Percentiles rank a stretch among this genome's conserved stretches.
phyloP scores from a whole-genome alignment of 2,797 vertebrate species.

The Fistularia commersonii region DNA sequence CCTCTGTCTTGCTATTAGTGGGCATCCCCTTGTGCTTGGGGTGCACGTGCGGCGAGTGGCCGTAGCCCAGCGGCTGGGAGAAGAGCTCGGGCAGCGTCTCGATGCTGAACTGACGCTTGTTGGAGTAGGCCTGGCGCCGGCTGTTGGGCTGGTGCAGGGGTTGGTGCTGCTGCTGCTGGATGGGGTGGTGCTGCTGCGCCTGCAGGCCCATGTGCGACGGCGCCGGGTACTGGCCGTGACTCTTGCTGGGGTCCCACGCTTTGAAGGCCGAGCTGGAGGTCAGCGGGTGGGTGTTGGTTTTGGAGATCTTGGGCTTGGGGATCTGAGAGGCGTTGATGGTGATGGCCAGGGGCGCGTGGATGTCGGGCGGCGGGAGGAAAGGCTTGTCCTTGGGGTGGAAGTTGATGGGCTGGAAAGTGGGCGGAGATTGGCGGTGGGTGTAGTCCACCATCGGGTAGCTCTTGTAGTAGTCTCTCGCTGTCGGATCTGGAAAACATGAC shows the following conservation, averaged over 20 bases:
- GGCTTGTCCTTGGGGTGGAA: constrained; percentile 79
- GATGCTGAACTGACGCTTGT: constrained; percentile 83
- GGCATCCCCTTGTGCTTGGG: constrained; percentile 84
- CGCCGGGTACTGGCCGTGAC: constrained; percentile 64
- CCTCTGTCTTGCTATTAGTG: constrained; percentile 97
- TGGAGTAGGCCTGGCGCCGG: constrained; percentile 72
- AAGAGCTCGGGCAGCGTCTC: constrained; percentile 87
- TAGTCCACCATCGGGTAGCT: constrained; percentile 79
- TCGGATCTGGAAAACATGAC: constrained; percentile 68
- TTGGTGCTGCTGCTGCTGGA: constrained; percentile 60
- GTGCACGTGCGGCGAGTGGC: constrained; percentile 72
- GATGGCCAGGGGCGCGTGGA: constrained; percentile 77
- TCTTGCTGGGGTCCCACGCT: constrained; percentile 75
- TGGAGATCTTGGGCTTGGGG: constrained; percentile 82
- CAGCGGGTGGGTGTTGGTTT: constrained; percentile 77
- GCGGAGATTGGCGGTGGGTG: constrained; percentile 68
- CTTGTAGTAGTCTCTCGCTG: constrained; percentile 84
- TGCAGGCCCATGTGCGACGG: constrained; percentile 65
- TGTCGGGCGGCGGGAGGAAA: constrained; percentile 77
- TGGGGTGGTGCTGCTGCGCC: constrained; percentile 52
- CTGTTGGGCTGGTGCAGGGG: constrained; percentile 70
- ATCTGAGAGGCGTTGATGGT: constrained; percentile 76
- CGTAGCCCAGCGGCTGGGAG: constrained; percentile 73
- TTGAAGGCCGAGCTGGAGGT: constrained; percentile 76
- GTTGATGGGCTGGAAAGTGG: constrained; percentile 78